Conservation (phyloP, 2,888 invertebrate genomes). For the Pristionchus mayeri region DNA sequence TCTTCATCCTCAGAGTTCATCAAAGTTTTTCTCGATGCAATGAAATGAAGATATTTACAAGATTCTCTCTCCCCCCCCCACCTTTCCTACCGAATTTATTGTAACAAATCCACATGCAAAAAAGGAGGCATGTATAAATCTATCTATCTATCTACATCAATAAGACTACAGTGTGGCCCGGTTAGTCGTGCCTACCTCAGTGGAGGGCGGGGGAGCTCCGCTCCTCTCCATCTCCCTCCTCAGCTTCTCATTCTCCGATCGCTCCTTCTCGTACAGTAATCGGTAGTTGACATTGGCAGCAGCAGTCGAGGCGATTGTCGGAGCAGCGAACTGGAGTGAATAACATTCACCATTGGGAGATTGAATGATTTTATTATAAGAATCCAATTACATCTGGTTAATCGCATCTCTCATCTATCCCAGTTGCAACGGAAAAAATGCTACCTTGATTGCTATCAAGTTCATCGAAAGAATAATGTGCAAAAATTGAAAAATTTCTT, state of each 20-base stretch:
- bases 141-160: too few species aligned
- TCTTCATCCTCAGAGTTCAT: too few species aligned
- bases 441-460: not conserved
- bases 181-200: not conserved
- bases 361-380: too few species aligned
- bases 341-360: too few species aligned
- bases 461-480: not conserved
- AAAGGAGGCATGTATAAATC: too few species aligned
- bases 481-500: not conserved
- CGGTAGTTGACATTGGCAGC: constrained; percentile 61
- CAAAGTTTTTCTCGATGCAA: too few species aligned
- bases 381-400: not conserved
- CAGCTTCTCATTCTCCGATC: constrained; percentile 68
- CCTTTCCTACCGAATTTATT: too few species aligned
- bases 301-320: constrained; percentile 42
- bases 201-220: not conserved
- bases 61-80: too few species aligned
- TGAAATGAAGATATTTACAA: too few species aligned
- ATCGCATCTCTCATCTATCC: not conserved
- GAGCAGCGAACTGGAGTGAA: constrained; percentile 45
- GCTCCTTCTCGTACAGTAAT: constrained; percentile 71
- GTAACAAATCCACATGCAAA: too few species aligned
- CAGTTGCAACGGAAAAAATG: not conserved
- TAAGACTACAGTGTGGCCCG: too few species aligned
- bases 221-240: constrained; percentile 63